These are phyloP conservation scores for Ceyx margarethae DNA, from an alignment of 2,113 vertebrate genomes.

Conservation along the genomic window DNA sequence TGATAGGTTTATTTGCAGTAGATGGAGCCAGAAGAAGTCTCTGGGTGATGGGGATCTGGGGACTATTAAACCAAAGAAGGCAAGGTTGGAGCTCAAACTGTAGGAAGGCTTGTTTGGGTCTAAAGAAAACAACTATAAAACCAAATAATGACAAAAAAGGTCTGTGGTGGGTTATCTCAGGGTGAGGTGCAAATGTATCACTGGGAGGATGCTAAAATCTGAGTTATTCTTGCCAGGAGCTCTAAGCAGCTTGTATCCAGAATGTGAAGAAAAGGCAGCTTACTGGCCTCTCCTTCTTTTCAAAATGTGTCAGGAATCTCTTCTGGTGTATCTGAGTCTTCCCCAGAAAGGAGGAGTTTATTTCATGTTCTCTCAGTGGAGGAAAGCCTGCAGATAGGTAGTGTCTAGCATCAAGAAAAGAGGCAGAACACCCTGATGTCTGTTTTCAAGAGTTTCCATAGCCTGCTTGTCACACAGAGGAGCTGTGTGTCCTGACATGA, in stretches of 20 bases:
- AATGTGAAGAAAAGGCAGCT: neutral
- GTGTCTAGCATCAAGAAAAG: neutral
- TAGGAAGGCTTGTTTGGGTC: neutral
- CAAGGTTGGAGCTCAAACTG: neutral
- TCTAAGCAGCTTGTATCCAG: neutral
- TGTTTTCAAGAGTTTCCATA: neutral
- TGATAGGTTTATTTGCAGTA: constrained; percentile 29
- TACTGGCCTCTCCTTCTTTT: neutral
- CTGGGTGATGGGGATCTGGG: constrained; percentile 16
- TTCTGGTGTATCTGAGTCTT: neutral
- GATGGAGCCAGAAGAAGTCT: neutral
- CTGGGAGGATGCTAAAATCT: neutral
- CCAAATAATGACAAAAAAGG: neutral
- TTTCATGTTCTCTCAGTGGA: neutral
- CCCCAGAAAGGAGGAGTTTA: neutral
- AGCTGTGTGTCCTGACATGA: neutral
- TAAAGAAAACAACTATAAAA: constrained; percentile 17
- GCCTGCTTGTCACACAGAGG: neutral
- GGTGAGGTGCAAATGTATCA: neutral
- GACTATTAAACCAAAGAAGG: constrained; percentile 18
- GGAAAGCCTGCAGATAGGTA: neutral
- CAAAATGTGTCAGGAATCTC: neutral
- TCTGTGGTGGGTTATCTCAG: neutral
- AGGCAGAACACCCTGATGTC: neutral
- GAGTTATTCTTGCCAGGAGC: neutral